A percentile compares a stretch with the other conserved stretches of the same genome.
These are phyloP conservation scores for Camponotus fellah DNA, from an alignment of 2,888 invertebrate species.

Conservation along the genomic window DNA sequence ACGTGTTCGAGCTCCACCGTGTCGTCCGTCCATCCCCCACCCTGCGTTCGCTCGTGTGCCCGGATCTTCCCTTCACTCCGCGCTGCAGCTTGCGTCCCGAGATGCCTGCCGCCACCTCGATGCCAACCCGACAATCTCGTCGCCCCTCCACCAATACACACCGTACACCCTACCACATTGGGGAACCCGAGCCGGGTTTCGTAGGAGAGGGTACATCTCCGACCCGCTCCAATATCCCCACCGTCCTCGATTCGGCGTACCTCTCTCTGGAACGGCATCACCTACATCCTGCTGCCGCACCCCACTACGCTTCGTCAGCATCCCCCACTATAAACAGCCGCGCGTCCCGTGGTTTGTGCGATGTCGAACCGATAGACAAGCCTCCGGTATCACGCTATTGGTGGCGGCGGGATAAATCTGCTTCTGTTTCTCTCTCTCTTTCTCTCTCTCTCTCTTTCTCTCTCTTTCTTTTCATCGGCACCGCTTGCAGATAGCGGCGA, in stretches of 20 bases:
- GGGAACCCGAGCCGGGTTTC: neutral
- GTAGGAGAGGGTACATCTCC: conserved; percentile 37
- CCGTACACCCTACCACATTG: neutral
- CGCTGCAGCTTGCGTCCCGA: neutral
- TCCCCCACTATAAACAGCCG: conserved; percentile 37
- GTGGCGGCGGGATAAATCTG: conserved; percentile 43
- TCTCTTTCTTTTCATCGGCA: conserved; percentile 9
- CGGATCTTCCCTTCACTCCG: conserved; percentile 29
- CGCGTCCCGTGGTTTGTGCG: conserved; percentile 56
- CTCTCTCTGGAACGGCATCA: neutral
- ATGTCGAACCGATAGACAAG: conserved; percentile 49
- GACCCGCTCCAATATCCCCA: conserved; percentile 47
- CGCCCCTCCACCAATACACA: conserved; percentile 2
- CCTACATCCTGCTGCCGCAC: conserved; percentile 43
- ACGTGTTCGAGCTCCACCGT: conserved; percentile 61
- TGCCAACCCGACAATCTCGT: conserved; percentile 7
- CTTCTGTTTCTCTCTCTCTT: neutral
- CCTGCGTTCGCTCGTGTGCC: neutral
- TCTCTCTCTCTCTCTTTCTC: neutral
- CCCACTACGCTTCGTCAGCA: conserved; percentile 28
- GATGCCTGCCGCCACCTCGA: conserved; percentile 37
- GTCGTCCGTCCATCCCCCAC: conserved; percentile 13
- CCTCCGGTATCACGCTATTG: conserved; percentile 57
- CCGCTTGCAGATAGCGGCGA: conserved; percentile 8
- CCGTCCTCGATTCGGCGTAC: conserved; percentile 35